These are phyloP conservation scores for Enteromius thamalakanensis DNA, from an alignment of 2,797 vertebrate genomes.

Conservation along the genomic window DNA sequence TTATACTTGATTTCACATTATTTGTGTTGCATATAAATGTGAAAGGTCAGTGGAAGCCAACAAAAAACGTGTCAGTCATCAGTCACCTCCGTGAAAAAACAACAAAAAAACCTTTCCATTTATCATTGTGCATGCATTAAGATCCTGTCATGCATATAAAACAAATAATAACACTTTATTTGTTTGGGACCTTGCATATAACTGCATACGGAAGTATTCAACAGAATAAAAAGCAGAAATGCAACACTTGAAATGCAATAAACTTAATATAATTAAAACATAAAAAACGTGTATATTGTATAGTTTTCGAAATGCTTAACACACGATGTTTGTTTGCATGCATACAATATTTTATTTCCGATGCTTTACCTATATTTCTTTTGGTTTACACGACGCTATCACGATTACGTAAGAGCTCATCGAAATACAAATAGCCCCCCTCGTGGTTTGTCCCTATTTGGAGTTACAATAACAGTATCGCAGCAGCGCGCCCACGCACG, in stretches of 20 bases:
- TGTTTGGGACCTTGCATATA: not conserved
- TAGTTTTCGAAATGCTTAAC: not conserved
- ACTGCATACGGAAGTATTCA: not conserved
- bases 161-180: not conserved
- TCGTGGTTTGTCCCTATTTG: constrained; percentile 77
- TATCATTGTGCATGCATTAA: not conserved
- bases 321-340: not conserved
- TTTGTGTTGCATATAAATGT: not conserved
- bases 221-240: not conserved
- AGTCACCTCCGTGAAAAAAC: not conserved
- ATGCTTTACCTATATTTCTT: not conserved
- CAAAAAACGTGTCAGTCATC: not conserved
- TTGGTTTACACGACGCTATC: constrained; percentile 2
- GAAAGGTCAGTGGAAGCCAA: not conserved
- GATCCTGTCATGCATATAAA: constrained; percentile 1
- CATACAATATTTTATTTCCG: not conserved
- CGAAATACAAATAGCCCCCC: constrained; percentile 61
- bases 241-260: not conserved
- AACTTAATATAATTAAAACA: not conserved
- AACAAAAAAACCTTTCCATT: not conserved
- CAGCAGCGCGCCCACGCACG: constrained; percentile 58
- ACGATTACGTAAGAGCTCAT: constrained; percentile 40
- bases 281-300: not conserved
- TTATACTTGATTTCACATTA: not conserved
- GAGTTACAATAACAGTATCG: constrained; percentile 57